Conservation (phyloP, 2,113 vertebrate genomes). For the Speoplatyrhinus poulsoni region DNA sequence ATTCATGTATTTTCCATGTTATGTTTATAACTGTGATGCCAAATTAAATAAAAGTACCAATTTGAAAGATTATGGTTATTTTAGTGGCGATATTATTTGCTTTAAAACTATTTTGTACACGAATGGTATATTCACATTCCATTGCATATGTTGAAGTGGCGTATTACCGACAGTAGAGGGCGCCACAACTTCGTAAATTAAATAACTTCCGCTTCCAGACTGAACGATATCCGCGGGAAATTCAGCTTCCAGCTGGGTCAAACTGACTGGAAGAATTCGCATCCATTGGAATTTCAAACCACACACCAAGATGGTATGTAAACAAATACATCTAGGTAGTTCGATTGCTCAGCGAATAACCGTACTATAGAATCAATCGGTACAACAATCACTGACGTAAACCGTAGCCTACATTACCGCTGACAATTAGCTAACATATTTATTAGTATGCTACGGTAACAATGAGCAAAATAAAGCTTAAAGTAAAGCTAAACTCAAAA, state of each 20-base stretch:
- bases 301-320: too few relatives aligned
- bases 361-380: too few relatives aligned
- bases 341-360: too few relatives aligned
- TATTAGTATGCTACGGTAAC: too few relatives aligned
- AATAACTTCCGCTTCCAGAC: background rate
- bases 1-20: slow-evolving; percentile 53
- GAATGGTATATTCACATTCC: background rate
- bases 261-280: too few relatives aligned
- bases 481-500: too few relatives aligned
- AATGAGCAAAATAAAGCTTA: too few relatives aligned
- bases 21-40: slow-evolving; percentile 78
- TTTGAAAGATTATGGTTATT: slow-evolving; percentile 16
- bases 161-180: slow-evolving; percentile 32
- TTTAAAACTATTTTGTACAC: background rate
- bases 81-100: background rate
- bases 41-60: slow-evolving; percentile 88
- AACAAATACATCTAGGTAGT: too few relatives aligned
- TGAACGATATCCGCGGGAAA: slow-evolving; percentile 53
- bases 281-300: too few relatives aligned
- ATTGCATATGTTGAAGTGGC: background rate
- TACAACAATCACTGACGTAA: too few relatives aligned
- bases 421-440: too few relatives aligned
- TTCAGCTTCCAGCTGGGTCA: slow-evolving; percentile 26
- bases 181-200: background rate
- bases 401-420: too few relatives aligned